Base-by-base conservation (phyloP, 2,797 vertebrate species). In the Antennarius maculatus region DNA sequence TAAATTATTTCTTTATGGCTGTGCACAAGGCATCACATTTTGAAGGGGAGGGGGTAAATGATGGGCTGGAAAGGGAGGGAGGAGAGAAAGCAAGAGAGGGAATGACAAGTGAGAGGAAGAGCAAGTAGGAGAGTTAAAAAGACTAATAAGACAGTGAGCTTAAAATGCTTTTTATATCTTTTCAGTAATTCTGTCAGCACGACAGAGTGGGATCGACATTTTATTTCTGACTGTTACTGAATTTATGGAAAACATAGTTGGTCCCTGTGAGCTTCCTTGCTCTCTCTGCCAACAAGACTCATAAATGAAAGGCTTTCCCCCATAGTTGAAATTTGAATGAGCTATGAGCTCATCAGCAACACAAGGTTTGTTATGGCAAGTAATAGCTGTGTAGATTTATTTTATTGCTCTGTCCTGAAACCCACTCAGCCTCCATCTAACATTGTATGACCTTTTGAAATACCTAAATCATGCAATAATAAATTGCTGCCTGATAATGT, bases 1-100 rank as follows among this genome's bases (percentile, higher is more conserved):
- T 88, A 86, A 71, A 92, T 92, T 86, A 89, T 90, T 86, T 90
- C 79, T 91, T 86, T 90, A 84, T 88, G 84, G 81, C 81, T 83
- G 85, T 49, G 18, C 88, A 87, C 71, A 74, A 76, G 84, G 81
- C 81, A 79, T 63, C 83, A 79, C 48, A 16, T 88, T 49, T 82
- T 81, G 75, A 80, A 71, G 52, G 63, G 74, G 66, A 66, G 39
- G 49, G 59, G 65, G 45, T 49, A 49, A 76, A 82, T 71, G 68
- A 82, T 76, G 72, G 68, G 62, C 28, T 52, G 43, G 48, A 47
- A 14, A 58, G 53, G 47, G 53, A 70, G 57, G 53, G 71, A 50
- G 47, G n/a, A 79, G 47, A 49, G 50, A 53, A n/a, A 61, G 28
- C n/a, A 15, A 15, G 47, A 69, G 37, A 46, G 61, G 42, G 37